These are phyloP conservation scores for Scaptomyza pallida DNA, from an alignment of 1,140 invertebrate species.

Conservation along the genomic window DNA sequence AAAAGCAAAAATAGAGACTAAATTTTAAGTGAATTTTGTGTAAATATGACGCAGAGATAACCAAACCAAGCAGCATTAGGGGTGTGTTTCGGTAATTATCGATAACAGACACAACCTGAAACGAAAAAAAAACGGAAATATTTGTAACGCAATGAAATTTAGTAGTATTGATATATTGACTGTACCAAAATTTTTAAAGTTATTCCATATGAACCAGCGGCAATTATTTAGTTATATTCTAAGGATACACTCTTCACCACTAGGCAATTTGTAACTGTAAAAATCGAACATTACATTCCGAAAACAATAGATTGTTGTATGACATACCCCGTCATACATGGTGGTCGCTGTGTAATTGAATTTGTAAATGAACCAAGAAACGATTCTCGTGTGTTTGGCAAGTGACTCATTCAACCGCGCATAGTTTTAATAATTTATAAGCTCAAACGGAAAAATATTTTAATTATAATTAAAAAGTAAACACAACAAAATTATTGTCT, in stretches of 20 bases:
- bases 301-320: conserved; percentile 12
- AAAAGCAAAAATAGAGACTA: conserved; percentile 42
- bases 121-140: conserved; percentile 8
- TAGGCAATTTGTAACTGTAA: conserved; percentile 74
- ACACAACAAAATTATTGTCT: conserved; percentile 49
- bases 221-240: conserved; percentile 73
- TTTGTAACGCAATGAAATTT: conserved; percentile 26
- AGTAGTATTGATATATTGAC: conserved; percentile 56
- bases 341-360: conserved; percentile 52
- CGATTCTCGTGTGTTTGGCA: conserved; percentile 37
- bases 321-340: conserved; percentile 7
- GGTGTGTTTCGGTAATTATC: conserved; percentile 24
- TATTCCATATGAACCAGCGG: conserved; percentile 57
- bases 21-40: conserved; percentile 37
- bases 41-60: conserved; percentile 59
- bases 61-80: conserved; percentile 63
- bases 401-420: conserved; percentile 59
- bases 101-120: not conserved
- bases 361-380: conserved; percentile 58
- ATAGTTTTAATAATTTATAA: conserved; percentile 81
- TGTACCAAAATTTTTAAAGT: conserved; percentile 83
- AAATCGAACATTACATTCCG: conserved; percentile 29
- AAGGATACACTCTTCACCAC: conserved; percentile 50
- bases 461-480: conserved; percentile 69
- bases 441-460: conserved; percentile 73